Evolutionary conservation across 2,113 vertebrate genomes (phyloP), one percentile per base, ranked within the genome.

Genomic region (Excalfactoria chinensis): DNA sequence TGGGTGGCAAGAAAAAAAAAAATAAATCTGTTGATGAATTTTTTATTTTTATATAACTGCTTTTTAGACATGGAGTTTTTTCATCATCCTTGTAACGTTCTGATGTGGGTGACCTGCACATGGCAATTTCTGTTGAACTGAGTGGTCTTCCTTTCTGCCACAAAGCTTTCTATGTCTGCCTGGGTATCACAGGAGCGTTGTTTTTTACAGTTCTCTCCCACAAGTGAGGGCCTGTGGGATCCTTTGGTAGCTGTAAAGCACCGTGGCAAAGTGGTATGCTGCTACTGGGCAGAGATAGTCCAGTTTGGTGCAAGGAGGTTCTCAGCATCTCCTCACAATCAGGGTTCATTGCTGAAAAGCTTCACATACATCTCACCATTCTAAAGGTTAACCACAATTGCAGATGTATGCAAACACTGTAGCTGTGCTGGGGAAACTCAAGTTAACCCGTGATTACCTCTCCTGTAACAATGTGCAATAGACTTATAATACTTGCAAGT

Each of bases 11-110:
- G 71, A 73, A 84, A 77, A 92, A 86, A 55, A 56, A 58, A 58
- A 86, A 55, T n/a, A 58, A n/a, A 20, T 12, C 17, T n/a, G 55
- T 11, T n/a, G 55, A 21, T 18, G 19, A 58, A 21, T 58, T 89
- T 88, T 90, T 89, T 71, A 21, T 91, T 74, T 90, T 95, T 93
- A 77, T 93, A 8, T 75, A 89, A 88, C 35, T 58, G 48, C 72
- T 81, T 91, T 92, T 93, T 81, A 89, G 83, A 68, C 30, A 11
- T 21, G 23, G 64, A 83, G 35, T 51, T 82, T 82, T 51, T 82
- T 82, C 21, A 35, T 37, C 62, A 41, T 91, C 93, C 84, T 93
- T 88, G 70, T 66, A 58, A 75, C 85, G 74, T 76, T 72, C 55
- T 86, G 78, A n/a, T 8, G 18, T 15, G 72, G 78, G 37, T 83